Base-by-base conservation (phyloP, 2,888 invertebrate species). In the Pollenia amentaria region DNA sequence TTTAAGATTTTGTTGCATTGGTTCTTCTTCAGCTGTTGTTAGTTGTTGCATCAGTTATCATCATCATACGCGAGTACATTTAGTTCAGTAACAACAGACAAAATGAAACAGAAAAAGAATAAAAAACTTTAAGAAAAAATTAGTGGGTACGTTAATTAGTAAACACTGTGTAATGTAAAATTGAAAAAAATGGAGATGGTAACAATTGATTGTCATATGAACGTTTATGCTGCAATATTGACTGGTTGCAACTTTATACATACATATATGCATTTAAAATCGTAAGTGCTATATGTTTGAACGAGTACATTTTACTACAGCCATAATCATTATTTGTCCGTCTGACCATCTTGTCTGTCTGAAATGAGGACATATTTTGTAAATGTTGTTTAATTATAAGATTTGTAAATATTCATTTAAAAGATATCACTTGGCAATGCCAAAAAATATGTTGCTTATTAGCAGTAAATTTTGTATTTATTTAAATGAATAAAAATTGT, bases 141-240 rank as follows among this genome's bases (percentile, higher is more conserved):
- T 87, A 87, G 87, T 87, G 87, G 87, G 84, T 84, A 87, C 87
- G 87, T 87, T 87, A 87, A 87, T 87, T 87, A 87, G 87, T 87
- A 87, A 87, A 87, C 87, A 87, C 87, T 87, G 87, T 87, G 84
- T 87, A 87, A 87, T 87, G 84, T 76, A 72, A 84, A 77, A 77
- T 73, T 40, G 69, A 53, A 60, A 84, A 38, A 67, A 72, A 57
- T n/a, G 64, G 53, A 87, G 87, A 87, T 84, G 79, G 85, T 69
- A 85, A 85, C 85, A 84, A 82, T 82, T 82, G 87, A 87, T 87
- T 87, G 87, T 82, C 84, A 84, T 82, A 85, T 87, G 77, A 80
- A 84, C 84, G 77, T 77, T 84, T 80, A 40, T 82, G 70, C 83
- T 62, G 76, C 69, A 62, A 46, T 70, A 75, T 84, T 80, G 65